A percentile compares a stretch with the other conserved stretches of the same genome.
These are phyloP conservation scores for Drosophila mercatorum DNA, from an alignment of 2,888 invertebrate species.

Conservation along the genomic window DNA sequence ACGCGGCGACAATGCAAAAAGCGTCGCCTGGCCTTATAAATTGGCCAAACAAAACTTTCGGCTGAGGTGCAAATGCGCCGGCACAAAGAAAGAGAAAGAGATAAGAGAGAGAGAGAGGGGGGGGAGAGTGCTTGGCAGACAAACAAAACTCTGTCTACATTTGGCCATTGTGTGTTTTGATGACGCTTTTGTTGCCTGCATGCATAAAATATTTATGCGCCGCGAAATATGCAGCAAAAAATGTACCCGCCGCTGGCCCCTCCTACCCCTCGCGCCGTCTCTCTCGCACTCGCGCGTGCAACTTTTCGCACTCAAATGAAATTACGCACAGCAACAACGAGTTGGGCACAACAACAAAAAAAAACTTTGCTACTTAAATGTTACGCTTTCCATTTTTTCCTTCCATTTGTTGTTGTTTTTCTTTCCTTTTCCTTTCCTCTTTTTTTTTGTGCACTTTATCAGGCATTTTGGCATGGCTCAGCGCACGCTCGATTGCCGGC, in stretches of 20 bases:
- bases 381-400: constrained; percentile 57
- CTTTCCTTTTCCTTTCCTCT: not conserved
- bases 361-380: constrained; percentile 75
- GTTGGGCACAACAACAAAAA: constrained; percentile 10
- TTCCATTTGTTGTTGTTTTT: constrained; percentile 28
- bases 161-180: constrained; percentile 56
- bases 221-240: constrained; percentile 75
- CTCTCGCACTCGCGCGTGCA: constrained; percentile 67
- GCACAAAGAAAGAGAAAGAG: constrained; percentile 8
- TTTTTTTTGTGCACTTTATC: constrained; percentile 79
- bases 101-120: constrained; percentile 1
- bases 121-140: constrained; percentile 12
- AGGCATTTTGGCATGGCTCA: constrained; percentile 81
- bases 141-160: constrained; percentile 41
- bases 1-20: constrained; percentile 65
- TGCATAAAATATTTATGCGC: constrained; percentile 78
- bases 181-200: constrained; percentile 72
- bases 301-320: constrained; percentile 81
- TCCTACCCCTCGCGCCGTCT: not conserved
- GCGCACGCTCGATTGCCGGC: constrained; percentile 77
- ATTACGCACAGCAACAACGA: constrained; percentile 65
- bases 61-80: constrained; percentile 71
- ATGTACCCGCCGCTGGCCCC: constrained; percentile 19
- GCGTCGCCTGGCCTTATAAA: constrained; percentile 55
- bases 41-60: constrained; percentile 67